Evolutionary conservation across 2,113 vertebrate genomes (phyloP), one percentile per base, ranked within the genome.

Genomic region (Ammodytes marinus): DNA sequence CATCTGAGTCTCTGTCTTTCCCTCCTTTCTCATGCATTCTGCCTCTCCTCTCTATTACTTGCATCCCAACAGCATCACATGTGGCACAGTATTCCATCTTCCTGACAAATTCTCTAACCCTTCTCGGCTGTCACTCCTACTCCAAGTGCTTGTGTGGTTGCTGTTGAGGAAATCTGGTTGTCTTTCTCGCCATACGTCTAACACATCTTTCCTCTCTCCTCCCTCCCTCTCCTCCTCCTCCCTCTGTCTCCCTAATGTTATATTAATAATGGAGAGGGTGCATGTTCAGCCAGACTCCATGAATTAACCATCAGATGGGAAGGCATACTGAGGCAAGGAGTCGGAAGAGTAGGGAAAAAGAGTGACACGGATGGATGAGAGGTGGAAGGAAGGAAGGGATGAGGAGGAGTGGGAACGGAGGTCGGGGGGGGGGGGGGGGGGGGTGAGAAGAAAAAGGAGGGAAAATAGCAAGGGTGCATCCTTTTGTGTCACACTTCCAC

Each of bases 241-340:
- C 76, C 54, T 76, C 75, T 52, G 67, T 88, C 88, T 91, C 85
- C 89, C 84, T 95, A 92, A 94, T 95, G 94, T 92, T 91, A 68
- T 89, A 95, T 95, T 93, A 95, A 95, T 95, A 94, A 95, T 95
- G 90, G 87, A 94, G 87, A 94, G 82, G 88, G 77, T 92, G 92
- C 91, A 83, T 92, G 90, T 95, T 92, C 93, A 93, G 93, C 89
- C 89, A 90, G 88, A 91, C 86, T 94, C 85, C 91, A 95, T 95
- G 89, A 95, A 95, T 95, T 94, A 95, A 94, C 90, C 91, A 95
- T 93, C 87, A 90, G 84, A 84, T 89, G 85, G 83, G 87, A 93
- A 90, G 80, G 83, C 88, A 88, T 71, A 84, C 64, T 61, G 77
- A 64, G 78, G 85, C 57, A 71, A 64, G 63, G 64, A 80, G 83